phyloP scores from a whole-genome alignment of 1,140 invertebrate species.

The Lepidurus couesii region DNA sequence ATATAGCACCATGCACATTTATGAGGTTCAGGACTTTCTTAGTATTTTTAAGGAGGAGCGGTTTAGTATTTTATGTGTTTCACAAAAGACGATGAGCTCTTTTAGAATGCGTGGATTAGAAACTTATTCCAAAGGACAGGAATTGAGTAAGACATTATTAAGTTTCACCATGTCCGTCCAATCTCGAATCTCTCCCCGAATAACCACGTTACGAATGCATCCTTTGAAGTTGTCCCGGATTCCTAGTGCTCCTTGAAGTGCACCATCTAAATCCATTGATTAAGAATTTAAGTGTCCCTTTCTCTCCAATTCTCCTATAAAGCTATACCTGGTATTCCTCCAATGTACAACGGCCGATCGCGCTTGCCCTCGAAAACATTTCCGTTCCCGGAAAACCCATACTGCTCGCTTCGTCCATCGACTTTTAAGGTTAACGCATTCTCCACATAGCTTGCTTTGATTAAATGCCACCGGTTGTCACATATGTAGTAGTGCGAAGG shows the following conservation, averaged over 20 bases:
- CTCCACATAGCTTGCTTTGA: constrained; percentile 64
- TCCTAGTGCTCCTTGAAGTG: constrained; percentile 58
- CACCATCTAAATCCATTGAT: constrained; percentile 53
- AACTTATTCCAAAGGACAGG: constrained; percentile 59
- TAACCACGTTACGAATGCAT: constrained; percentile 77
- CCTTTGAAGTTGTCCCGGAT: constrained; percentile 79
- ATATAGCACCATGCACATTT: constrained; percentile 5
- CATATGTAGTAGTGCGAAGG: constrained; percentile 59
- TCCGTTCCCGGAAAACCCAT: constrained; percentile 46
- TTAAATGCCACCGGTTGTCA: constrained; percentile 80
- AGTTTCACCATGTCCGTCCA: constrained; percentile 77
- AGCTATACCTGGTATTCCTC: constrained; percentile 69
- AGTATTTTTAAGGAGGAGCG: background rate
- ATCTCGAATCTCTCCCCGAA: constrained; percentile 60
- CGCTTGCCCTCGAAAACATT: constrained; percentile 47
- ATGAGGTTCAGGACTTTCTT: background rate
- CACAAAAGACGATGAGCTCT: background rate
- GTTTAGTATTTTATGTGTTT: background rate
- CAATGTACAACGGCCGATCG: constrained; percentile 68
- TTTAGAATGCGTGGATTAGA: background rate
- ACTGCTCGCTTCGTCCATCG: constrained; percentile 54
- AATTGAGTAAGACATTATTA: constrained; percentile 75
- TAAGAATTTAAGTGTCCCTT: constrained; percentile 25
- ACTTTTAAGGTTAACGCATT: constrained; percentile 63
- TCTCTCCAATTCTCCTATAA: constrained; percentile 5